Evolutionary conservation across 2,797 vertebrate genomes (phyloP).

Genomic region (Glyptemys insculpta): DNA sequence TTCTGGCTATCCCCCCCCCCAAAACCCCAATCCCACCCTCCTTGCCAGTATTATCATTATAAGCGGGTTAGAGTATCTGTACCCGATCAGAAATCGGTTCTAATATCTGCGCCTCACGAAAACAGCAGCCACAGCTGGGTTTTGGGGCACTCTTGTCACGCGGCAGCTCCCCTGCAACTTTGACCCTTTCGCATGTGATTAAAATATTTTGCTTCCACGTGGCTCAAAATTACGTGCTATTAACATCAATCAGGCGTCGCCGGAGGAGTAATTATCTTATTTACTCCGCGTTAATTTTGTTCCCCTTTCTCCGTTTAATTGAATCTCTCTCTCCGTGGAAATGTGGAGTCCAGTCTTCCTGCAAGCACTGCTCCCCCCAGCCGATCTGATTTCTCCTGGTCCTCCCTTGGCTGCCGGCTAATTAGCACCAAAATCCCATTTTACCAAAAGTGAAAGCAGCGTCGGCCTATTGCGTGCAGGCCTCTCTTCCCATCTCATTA

Average conservation of each 20-base stretch:
- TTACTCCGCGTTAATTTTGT: background rate
- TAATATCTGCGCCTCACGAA: background rate
- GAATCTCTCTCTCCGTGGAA: background rate
- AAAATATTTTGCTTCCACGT: background rate
- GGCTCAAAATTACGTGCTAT: background rate
- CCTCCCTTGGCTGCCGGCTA: background rate
- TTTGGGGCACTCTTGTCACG: background rate
- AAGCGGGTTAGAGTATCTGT: background rate
- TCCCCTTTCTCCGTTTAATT: background rate
- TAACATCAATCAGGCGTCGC: too few relatives aligned
- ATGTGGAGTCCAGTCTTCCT: too few relatives aligned
- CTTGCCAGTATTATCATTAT: background rate
- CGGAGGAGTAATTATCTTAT: background rate
- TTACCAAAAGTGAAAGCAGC: rapidly evolving
- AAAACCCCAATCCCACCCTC: background rate
- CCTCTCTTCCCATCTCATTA: background rate
- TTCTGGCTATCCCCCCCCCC: background rate
- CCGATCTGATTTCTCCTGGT: background rate
- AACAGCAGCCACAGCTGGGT: background rate
- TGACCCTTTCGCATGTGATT: too few relatives aligned
- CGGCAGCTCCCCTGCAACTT: background rate
- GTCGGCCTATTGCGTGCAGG: rapidly evolving
- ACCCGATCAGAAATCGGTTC: background rate
- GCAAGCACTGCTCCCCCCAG: too few relatives aligned
- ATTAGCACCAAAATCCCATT: background rate